Conservation (phyloP, 2,797 vertebrate species). For the Gymnothorax reevesii region DNA sequence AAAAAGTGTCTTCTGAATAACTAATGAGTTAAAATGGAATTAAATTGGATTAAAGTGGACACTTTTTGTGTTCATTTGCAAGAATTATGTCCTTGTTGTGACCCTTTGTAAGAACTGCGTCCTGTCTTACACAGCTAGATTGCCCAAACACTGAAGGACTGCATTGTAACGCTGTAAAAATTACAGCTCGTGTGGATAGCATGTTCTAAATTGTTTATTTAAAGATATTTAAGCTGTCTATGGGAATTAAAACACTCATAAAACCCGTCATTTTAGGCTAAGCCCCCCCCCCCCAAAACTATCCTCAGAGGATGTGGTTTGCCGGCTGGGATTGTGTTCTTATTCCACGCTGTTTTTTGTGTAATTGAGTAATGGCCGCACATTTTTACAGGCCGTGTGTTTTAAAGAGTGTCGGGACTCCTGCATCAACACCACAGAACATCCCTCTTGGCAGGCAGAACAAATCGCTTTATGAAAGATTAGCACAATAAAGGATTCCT, state of each 20-base stretch:
- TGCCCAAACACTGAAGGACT: too few species aligned
- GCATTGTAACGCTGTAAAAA: not conserved
- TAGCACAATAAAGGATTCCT: not conserved
- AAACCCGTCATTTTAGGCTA: not conserved
- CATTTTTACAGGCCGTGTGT: constrained; percentile 9
- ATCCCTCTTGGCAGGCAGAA: not conserved
- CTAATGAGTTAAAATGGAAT: too few species aligned
- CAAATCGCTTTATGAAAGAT: not conserved
- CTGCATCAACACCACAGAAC: not conserved
- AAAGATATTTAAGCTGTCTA: not conserved
- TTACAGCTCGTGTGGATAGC: not conserved
- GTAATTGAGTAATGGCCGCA: not conserved
- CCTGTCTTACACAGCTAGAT: too few species aligned
- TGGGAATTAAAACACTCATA: not conserved
- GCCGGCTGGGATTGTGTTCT: not conserved
- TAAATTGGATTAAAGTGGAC: too few species aligned
- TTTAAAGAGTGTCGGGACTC: not conserved
- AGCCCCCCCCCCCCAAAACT: not conserved
- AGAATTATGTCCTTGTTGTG: too few species aligned
- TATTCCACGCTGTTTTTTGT: not conserved
- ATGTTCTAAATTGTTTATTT: not conserved
- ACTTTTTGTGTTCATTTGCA: too few species aligned
- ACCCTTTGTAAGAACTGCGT: too few species aligned
- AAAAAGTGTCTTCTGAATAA: too few species aligned
- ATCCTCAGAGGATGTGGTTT: constrained; percentile 3